phyloP scores from a whole-genome alignment of 2,888 invertebrate genomes.

The Tenthredo scrophulariae region DNA sequence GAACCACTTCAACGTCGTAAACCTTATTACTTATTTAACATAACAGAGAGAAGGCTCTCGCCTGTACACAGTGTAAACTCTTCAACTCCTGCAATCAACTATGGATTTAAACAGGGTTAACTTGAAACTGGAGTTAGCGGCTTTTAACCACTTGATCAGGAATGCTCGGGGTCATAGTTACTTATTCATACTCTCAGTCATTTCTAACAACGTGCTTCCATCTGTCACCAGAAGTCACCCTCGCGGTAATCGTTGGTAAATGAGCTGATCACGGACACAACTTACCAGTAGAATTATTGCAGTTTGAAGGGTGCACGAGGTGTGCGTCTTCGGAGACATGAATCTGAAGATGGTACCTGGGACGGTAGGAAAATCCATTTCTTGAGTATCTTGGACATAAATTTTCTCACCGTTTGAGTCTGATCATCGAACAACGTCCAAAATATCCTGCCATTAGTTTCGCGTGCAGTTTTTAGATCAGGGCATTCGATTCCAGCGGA shows the following conservation, averaged over 20 bases:
- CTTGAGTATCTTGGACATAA: background rate
- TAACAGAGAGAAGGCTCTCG: background rate
- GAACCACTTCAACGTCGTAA: constrained; percentile 37
- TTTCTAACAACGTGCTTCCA: background rate
- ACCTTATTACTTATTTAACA: constrained; percentile 45
- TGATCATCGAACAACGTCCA: background rate
- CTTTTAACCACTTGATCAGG: constrained; percentile 28
- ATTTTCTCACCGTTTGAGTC: background rate
- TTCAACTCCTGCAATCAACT: constrained; percentile 12
- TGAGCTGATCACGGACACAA: background rate
- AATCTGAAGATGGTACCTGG: background rate
- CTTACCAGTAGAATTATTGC: background rate
- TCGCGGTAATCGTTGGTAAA: background rate
- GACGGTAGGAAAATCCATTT: background rate
- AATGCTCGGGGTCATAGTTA: background rate
- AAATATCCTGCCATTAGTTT: background rate
- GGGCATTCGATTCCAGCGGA: background rate
- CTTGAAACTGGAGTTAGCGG: background rate
- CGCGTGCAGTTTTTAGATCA: background rate
- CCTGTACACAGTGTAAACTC: background rate
- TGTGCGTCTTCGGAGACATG: background rate
- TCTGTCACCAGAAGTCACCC: constrained; percentile 1
- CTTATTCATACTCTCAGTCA: constrained; percentile 36
- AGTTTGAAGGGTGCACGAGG: background rate
- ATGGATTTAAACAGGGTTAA: constrained; percentile 16